Percentiles rank a stretch among this genome's conserved stretches.
Evolutionary conservation across 35 echinoderm and acorn worm species (phyloP).

Genomic region (Apostichopus parvimensis): DNA sequence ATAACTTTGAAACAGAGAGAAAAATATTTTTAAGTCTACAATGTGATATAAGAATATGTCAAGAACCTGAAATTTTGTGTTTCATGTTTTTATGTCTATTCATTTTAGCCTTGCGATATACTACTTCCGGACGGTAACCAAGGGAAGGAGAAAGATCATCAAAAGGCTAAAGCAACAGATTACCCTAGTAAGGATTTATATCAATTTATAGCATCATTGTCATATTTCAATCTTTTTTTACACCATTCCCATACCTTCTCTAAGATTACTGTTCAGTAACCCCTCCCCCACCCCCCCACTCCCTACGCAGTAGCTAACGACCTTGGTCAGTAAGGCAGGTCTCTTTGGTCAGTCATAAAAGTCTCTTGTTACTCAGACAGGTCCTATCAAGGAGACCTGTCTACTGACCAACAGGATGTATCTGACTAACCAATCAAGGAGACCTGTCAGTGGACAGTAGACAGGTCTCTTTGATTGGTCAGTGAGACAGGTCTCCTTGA

Average conservation of each 20-base stretch:
- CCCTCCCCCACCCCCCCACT: too few species aligned
- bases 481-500: not conserved
- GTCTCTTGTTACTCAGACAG: not conserved
- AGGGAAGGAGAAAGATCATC: slow-evolving; percentile 74
- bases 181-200: slow-evolving; percentile 67
- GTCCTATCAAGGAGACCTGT: not conserved
- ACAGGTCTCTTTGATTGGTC: not conserved
- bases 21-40: too few species aligned
- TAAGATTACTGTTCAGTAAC: too few species aligned
- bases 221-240: too few species aligned
- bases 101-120: slow-evolving; percentile 79
- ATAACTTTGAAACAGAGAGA: too few species aligned
- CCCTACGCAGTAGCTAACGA: too few species aligned
- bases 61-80: not conserved
- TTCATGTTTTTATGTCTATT: slow-evolving; percentile 12
- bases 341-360: not conserved
- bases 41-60: too few species aligned
- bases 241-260: too few species aligned
- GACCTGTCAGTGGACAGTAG: not conserved
- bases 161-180: slow-evolving; percentile 93
- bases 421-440: not conserved
- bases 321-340: not conserved
- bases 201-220: too few species aligned
- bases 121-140: slow-evolving; percentile 73
- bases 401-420: not conserved